Evolutionary conservation across 2,888 invertebrate species (phyloP), one percentile per base, ranked within the genome.

Genomic region (Hermaeophaga mercurialis): DNA sequence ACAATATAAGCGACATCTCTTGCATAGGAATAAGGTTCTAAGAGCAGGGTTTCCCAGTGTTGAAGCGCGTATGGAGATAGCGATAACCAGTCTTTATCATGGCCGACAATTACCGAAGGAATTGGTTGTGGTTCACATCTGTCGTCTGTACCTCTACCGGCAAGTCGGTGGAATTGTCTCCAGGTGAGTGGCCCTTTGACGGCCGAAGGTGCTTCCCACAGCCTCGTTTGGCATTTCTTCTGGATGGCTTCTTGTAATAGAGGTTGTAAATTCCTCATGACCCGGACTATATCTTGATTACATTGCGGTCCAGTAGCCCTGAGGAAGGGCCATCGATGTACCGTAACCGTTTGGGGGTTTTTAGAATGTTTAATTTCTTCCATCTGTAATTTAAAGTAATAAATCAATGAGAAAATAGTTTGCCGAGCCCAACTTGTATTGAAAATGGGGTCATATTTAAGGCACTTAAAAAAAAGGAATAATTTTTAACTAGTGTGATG

Each of bases 181-280:
- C 98, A 99, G 1, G 98, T 99, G 9, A 99, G 85, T 22, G 98
- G 98, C 1, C 99, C 99, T 63, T 93, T 90, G 34, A 99, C 94
- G 0, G 89, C 90, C 68, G 90, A 88, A 1, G 90, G 90, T 49
- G 95, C 93, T 77, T 97, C 96, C 91, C 96, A 96, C 79, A 94
- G 85, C 65, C 93, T 66, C 9, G 80, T 80, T 39, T 90, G 88
- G 65, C 91, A 90, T 68, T 94, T 94, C 79, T 94, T 94, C 77
- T 96, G 96, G 66, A 97, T 94, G 56, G 96, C 96, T 75, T 96
- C 95, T 77, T 97, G 96, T 43, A 98, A 83, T 62, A 96, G 79
- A 4, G 97, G 97, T 74, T 95, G 91, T 46, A 98, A 81, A 9
- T 89, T 86, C 65, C 92, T 89, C 90, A 97, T 93, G 64, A 96